Percentiles rank a stretch among this genome's conserved stretches.
These are phyloP conservation scores for Lagorchestes hirsutus DNA, from an alignment of 2,797 vertebrate species.

Conservation along the genomic window DNA sequence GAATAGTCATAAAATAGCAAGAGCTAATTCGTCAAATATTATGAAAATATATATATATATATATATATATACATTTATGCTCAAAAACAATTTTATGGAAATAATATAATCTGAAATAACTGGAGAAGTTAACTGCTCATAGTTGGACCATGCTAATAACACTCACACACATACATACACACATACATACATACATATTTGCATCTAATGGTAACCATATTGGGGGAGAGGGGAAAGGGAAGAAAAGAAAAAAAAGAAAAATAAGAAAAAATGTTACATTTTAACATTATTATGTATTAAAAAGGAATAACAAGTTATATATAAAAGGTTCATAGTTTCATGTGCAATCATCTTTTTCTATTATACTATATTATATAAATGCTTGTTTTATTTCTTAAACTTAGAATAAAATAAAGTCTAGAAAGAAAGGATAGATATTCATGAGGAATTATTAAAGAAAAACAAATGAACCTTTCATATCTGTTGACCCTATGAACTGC, in stretches of 20 bases:
- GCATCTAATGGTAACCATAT: neutral
- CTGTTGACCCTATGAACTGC: neutral
- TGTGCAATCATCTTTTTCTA: neutral
- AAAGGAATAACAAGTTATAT: neutral
- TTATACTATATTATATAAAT: neutral
- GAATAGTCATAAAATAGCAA: neutral
- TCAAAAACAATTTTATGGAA: neutral
- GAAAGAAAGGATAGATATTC: neutral
- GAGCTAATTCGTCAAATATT: neutral
- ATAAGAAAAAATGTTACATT: neutral
- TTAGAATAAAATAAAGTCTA: neutral
- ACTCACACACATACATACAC: neutral
- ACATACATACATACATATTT: neutral
- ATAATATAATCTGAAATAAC: neutral
- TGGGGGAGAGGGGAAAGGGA: rapidly evolving
- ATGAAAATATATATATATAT: neutral
- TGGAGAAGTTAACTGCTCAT: neutral
- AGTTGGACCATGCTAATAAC: neutral
- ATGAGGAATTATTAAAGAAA: neutral
- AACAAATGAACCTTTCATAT: neutral
- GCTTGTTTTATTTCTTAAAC: neutral
- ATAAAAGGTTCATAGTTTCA: neutral
- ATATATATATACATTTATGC: too few species aligned
- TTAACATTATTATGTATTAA: neutral
- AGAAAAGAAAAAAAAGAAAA: neutral